phyloP scores from a whole-genome alignment of 2,797 vertebrate species.

The Eupleurogrammus muticus region DNA sequence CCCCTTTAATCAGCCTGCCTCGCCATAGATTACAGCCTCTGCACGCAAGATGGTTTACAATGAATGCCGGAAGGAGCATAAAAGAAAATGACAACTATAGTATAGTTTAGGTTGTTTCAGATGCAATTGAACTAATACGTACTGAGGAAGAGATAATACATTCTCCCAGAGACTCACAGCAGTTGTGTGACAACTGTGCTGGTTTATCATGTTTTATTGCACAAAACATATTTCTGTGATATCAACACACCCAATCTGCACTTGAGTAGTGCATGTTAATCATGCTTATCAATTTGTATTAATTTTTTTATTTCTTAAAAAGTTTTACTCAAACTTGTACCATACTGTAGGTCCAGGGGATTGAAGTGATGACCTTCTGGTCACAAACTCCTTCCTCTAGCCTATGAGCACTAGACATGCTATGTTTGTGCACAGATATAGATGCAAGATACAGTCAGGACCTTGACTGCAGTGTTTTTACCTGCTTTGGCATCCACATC shows the following conservation, averaged over 20 bases:
- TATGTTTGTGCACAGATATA: neutral
- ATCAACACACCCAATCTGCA: constrained; percentile 23
- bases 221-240: constrained; percentile 14
- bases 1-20: constrained; percentile 16
- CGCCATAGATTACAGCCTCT: constrained; percentile 26
- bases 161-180: neutral
- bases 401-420: neutral
- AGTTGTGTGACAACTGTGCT: neutral
- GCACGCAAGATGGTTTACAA: neutral
- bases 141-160: neutral
- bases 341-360: too few species aligned
- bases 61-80: neutral
- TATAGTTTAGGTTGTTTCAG: too few species aligned
- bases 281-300: neutral
- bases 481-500: neutral
- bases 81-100: neutral
- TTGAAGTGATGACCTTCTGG: too few species aligned
- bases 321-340: too few species aligned
- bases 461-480: neutral
- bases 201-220: constrained; percentile 28
- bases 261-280: neutral
- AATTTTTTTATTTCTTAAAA: too few species aligned
- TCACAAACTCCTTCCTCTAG: too few species aligned
- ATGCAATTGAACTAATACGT: too few species aligned
- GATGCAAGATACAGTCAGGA: constrained; percentile 8